Base-by-base conservation (phyloP, 1,140 invertebrate genomes). In the Bombus waltoni region DNA sequence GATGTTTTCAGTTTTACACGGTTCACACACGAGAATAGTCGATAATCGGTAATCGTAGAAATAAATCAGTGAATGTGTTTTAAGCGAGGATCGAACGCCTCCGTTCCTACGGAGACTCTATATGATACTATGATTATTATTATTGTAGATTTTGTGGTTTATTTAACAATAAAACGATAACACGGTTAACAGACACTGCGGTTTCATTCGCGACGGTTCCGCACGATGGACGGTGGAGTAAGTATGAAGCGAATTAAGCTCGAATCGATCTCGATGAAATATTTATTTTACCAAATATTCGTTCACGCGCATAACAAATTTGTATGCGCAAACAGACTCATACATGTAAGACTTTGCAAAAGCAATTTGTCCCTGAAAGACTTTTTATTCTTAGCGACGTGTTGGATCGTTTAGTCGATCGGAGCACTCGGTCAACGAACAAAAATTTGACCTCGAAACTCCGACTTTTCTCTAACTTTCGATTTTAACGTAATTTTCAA, bases 131-230 rank as follows among this genome's bases (percentile, higher is more conserved):
- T 87, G 79, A 92, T 88, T 89, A 90, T 87, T 86, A 89, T 89
- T 89, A 94, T 91, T 95, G 94, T 95, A 95, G 94, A 95, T 95
- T 95, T 95, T 95, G 94, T 95, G 94, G 92, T 95, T 95, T 95
- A 95, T 94, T 95, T 95, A 95, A 95, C 93, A 95, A 95, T 95
- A 95, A 95, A 95, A 94, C 91, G 94, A 94, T 95, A 95, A 94
- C 71, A 62, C 59, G 47, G 91, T 94, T 93, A 85, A 88, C 81
- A 44, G 77, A 74, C 38, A 65, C 35, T 73, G 62, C 76, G 83
- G 18, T 73, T 85, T 85, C 68, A 85, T 85, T 85, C 44, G 35
- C 44, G 42, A 53, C 62, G 42, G 5, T 40, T 32, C 3, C 44
- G 62, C 35, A 25, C 42, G 44, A 35, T 25, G 28, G 25, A 38